Conservation (phyloP, 2,113 vertebrate species). For the Pogonocichla stellata region DNA sequence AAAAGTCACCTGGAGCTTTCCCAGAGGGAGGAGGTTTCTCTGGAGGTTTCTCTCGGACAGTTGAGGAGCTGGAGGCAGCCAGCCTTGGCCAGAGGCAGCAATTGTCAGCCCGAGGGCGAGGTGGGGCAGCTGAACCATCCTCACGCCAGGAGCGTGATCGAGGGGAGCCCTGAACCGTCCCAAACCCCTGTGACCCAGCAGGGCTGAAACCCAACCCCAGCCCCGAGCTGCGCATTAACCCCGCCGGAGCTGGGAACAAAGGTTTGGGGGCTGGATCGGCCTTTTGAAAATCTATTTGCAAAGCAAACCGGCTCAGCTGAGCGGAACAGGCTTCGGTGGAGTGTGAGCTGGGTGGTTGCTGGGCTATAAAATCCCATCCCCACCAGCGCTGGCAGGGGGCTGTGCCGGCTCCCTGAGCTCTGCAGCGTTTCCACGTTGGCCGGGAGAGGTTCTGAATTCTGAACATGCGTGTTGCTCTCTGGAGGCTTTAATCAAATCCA, state of each 20-base stretch:
- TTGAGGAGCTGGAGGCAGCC: neutral
- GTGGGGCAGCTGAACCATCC: neutral
- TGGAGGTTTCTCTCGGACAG: fast-evolving
- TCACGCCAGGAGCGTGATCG: neutral
- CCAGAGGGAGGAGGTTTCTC: fast-evolving
- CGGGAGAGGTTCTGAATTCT: conserved; percentile 18
- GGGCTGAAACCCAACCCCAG: neutral
- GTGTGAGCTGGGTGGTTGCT: neutral
- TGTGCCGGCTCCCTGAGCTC: neutral
- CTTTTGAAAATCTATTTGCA: neutral
- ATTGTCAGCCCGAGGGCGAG: neutral
- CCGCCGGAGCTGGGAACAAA: neutral
- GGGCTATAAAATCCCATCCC: conserved; percentile 18
- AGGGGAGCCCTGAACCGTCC: neutral
- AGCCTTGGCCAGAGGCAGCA: neutral
- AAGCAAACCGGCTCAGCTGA: neutral
- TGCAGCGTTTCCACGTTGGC: neutral
- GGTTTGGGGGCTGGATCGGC: neutral
- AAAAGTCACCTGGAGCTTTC: neutral
- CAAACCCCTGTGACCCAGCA: neutral
- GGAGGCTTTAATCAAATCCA: conserved; percentile 55
- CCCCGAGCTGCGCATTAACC: conserved; percentile 8
- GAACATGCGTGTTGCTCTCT: conserved; percentile 28
- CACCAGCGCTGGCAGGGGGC: neutral
- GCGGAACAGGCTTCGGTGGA: neutral